Evolutionary conservation across 2,113 vertebrate genomes (phyloP), one percentile per base, ranked within the genome.

Genomic region (Promerops cafer): DNA sequence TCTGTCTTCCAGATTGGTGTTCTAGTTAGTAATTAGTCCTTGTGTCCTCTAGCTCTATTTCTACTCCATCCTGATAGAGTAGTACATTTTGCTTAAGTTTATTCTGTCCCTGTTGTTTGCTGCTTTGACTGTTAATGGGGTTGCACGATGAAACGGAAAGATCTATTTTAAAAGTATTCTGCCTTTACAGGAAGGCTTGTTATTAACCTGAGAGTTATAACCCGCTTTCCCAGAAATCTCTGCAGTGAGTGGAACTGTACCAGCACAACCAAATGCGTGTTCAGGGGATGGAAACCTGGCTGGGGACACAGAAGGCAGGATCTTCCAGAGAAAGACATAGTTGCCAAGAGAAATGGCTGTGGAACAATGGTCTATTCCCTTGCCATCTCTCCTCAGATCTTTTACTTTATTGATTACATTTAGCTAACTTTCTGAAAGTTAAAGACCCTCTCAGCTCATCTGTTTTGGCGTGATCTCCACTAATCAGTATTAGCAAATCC

Each of bases 401-500:
- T 86, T 82, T 42, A 27, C 30, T 76, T 82, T 53, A 69, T 78
- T 72, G 37, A 37, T 82, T 76, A 49, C 30, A 42, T 77, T 74
- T 86, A 90, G 35, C 27, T 71, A 83, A 57, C 47, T 88, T 92
- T 66, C 26, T 70, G 45, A 42, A 85, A 72, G n/a, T 69, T 90
- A 72, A 77, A 90, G n/a, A 4, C 23, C 10, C 26, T 91, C 83
- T 93, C 70, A 76, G 37, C 54, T 93, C 35, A 21, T 94, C 50
- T 70, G n/a, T 16, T 89, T 94, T 49, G 68, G 52, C 40, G 39
- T 50, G 42, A 63, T 90, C 75, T 59, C 30, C 1, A 2, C 35
- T n/a, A 81, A 65, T 83, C 83, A 70, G 45, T 74, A 66, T 83
- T 94, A 92, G 90, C 63, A 71, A 65, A 39, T 80, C 47, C 71